Percentiles rank a stretch among this genome's conserved stretches.
Conservation (phyloP, 2,113 vertebrate species). For the Polypterus bichir region DNA sequence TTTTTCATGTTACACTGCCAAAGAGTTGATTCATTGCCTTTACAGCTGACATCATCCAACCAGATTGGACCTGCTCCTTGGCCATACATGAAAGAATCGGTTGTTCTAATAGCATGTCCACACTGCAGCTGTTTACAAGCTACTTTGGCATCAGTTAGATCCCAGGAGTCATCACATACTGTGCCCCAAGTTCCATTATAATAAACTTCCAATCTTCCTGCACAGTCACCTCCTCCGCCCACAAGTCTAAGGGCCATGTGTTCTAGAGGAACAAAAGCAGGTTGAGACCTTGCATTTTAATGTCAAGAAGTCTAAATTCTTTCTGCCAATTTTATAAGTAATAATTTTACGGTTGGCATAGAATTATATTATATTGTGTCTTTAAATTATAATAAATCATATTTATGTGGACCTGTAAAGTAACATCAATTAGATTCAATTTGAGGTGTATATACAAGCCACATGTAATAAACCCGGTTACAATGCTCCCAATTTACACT, state of each 20-base stretch:
- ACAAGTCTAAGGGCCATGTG: conserved; percentile 20
- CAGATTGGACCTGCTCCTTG: conserved; percentile 30
- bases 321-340: too few relatives aligned
- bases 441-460: too few relatives aligned
- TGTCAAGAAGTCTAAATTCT: too few relatives aligned
- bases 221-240: conserved; percentile 20
- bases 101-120: conserved; percentile 5
- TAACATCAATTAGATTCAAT: too few relatives aligned
- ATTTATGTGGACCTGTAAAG: too few relatives aligned
- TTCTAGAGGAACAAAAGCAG: neutral
- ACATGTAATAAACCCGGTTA: too few relatives aligned
- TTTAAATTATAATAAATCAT: too few relatives aligned
- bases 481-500: too few relatives aligned
- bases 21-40: conserved; percentile 28
- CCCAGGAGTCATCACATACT: conserved; percentile 20
- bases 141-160: conserved; percentile 13
- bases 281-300: too few relatives aligned
- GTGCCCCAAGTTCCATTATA: conserved; percentile 25
- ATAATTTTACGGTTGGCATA: too few relatives aligned
- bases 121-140: conserved; percentile 37
- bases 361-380: too few relatives aligned
- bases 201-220: conserved; percentile 38
- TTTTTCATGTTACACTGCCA: conserved; percentile 23
- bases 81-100: conserved; percentile 7
- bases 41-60: conserved; percentile 36